Base-by-base conservation (phyloP, 2,888 invertebrate genomes). In the Sphaerophoria taeniata region DNA sequence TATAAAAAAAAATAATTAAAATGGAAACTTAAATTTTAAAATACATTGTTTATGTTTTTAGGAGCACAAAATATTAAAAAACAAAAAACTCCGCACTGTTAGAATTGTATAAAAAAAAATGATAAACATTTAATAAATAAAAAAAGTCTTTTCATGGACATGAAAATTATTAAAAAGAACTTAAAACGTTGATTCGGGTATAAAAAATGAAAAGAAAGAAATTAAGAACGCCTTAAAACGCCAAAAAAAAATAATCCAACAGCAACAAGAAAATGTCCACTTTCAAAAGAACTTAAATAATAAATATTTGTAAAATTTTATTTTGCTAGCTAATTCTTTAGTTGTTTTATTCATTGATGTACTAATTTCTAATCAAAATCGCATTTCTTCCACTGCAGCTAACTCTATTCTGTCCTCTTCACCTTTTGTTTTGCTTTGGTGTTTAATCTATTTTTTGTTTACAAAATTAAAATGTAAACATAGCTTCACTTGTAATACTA, bases 371-470 rank as follows among this genome's bases (percentile, higher is more conserved):
- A 87, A 65, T 67, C 83, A 88, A 87, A 90, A 90, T 90, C 90
- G 90, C 89, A 90, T 90, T 89, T 90, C 90, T 90, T 90, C 90
- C 90, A 90, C 88, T 87, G 56, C 24, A 75, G 72, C 83, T 61
- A 71, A 70, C 33, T 67, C 60, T 79, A 47, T 79, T 75, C 45
- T 67, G 39, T 71, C 36, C 51, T 51, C 3, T 65, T 36, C 4
- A 6, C 47, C 12, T 39, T 33, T 49, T 16, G 24, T 39, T 63
- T 9, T 31, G 49, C 43, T 69, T 69, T 24, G 14, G n/a, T n/a
- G 6, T 14, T 65, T 36, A 12, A 36, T 60, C 60, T 65, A 47
- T 2, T 31, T 14, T 16, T 31, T 55, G 16, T 67, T 11, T 60
- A 9, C 39, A n/a, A 7, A 36, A 49, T 53, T 60, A 6, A 24